A percentile compares a stretch with the other conserved stretches of the same genome.
Conservation (phyloP, 2,797 vertebrate genomes). For the Hirundo rustica region DNA sequence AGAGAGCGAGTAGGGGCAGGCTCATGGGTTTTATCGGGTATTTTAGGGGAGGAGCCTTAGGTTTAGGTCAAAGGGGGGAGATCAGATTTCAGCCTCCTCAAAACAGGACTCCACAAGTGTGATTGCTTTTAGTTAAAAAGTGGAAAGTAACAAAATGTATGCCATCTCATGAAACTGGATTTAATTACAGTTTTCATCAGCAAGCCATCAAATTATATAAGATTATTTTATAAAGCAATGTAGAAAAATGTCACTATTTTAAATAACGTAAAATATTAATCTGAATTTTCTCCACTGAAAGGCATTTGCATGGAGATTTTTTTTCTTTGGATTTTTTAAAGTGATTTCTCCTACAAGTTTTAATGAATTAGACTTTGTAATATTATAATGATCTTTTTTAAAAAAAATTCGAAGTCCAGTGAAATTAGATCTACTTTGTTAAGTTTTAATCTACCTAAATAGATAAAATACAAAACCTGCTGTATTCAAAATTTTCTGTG, state of each 20-base stretch:
- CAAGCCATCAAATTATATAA: neutral
- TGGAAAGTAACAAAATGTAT: neutral
- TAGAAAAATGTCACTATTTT: neutral
- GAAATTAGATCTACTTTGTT: neutral
- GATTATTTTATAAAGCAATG: neutral
- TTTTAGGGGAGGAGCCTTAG: no score
- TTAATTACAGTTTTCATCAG: neutral
- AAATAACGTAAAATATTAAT: neutral
- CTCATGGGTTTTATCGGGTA: no score
- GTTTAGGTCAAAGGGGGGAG: no score
- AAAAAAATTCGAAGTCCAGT: neutral
- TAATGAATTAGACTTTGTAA: neutral
- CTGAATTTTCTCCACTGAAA: neutral
- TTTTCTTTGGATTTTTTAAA: neutral
- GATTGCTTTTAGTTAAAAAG: neutral
- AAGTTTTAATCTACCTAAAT: neutral
- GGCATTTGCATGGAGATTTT: accelerated
- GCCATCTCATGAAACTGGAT: neutral
- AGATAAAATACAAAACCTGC: neutral
- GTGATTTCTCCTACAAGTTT: neutral
- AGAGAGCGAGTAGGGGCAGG: no score
- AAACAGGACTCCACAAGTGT: neutral
- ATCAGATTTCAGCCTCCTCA: no score
- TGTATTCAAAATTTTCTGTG: neutral
- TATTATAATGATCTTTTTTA: neutral